Percentiles rank a stretch among this genome's conserved stretches.
Conservation (phyloP, 2,113 vertebrate species). For the Oryctolagus cuniculus region mOryCun1.1 NC_091449.1:59908501-59909000, state of each 20-base stretch:
- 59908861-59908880: neutral
- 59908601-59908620: neutral
- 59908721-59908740: fast-evolving
- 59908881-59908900: neutral
- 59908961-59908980: constrained; percentile 49
- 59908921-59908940: neutral
- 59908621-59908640: neutral
- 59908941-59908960: constrained; percentile 33
- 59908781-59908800: neutral
- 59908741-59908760: neutral
- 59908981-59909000: neutral
- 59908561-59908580: neutral
- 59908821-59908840: neutral
- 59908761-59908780: neutral
- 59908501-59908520: neutral
- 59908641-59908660: neutral
- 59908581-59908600: neutral
- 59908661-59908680: neutral
- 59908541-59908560: neutral
- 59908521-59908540: neutral
- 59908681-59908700: neutral
- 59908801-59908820: neutral
- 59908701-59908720: neutral
- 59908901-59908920: neutral
- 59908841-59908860: neutral